Conservation (phyloP, 2,888 invertebrate species). For the Bugulina stolonifera region DNA sequence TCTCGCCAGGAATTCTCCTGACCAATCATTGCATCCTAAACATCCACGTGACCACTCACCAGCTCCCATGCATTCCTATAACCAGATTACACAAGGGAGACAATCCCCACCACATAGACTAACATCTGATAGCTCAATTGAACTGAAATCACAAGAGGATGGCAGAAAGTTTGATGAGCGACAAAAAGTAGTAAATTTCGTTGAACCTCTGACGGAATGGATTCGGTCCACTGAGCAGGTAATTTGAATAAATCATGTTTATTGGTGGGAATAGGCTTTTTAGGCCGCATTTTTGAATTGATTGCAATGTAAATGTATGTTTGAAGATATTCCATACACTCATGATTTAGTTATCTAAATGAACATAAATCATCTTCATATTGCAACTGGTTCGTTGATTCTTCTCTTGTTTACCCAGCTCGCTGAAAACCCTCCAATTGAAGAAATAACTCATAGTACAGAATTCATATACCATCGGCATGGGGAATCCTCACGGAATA, state of each 20-base stretch:
- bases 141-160: not conserved
- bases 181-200: not conserved
- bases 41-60: not conserved
- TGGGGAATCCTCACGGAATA: not conserved
- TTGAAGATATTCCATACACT: too few species aligned
- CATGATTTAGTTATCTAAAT: too few species aligned
- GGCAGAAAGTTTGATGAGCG: not conserved
- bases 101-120: not conserved
- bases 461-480: not conserved
- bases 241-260: too few species aligned
- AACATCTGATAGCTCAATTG: not conserved
- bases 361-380: too few species aligned
- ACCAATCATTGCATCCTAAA: not conserved
- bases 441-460: not conserved
- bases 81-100: not conserved
- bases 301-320: too few species aligned
- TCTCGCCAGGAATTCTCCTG: not conserved
- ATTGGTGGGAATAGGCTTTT: too few species aligned
- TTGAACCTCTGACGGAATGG: not conserved
- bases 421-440: not conserved
- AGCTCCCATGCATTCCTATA: too few species aligned
- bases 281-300: too few species aligned
- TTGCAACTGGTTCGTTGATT: too few species aligned
- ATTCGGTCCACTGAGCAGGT: not conserved
- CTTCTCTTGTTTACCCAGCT: too few species aligned